Base-by-base conservation (phyloP, 92 coral and sea anemone species). In the Paragorgia papillata region DNA sequence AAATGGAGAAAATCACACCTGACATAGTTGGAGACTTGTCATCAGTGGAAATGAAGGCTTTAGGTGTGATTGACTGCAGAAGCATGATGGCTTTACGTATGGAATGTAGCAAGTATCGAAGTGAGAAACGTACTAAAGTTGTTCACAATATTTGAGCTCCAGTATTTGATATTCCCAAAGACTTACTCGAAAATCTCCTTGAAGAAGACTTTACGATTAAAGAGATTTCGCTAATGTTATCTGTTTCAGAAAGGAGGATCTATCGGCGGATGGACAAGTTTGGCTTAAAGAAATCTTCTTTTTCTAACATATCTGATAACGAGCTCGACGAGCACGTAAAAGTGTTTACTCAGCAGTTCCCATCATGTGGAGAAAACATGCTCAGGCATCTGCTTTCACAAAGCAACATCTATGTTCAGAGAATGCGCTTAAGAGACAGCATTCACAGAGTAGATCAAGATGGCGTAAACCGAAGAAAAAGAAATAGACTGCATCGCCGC, bases 301-400 rank as follows among this genome's bases (percentile, higher is more conserved):
- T 51, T 51, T 51, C 58, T 51, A 19, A 51, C 58, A 51, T 51
- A 5, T 17, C 21, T 22, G 58, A 51, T 22, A 22, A 51, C 10
- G 26, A 22, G 20, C 26, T 51, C 21, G 58, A 51, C 26, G 8
- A 17, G 26, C 7, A 17, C 58, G 26, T 51, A 6, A 17, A 17
- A 51, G 58, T 5, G 58, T 22, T 51, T 51, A 51, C 58, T 17
- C 20, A 22, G 6, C 86, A 84, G 39, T 84, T 75, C 60, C 88
- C 87, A 24, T 79, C 54, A 43, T 85, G 83, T 82, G 92, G 89
- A 21, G 87, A 88, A 44, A 74, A 50, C 24, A 80, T 85, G 80
- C 25, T 63, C 2, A 85, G 54, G 81, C 82, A 81, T 6, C 62
- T 85, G 44, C 79, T 85, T 15, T 17, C 14, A 24, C 43, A 85